Conservation (phyloP, 2,888 invertebrate species). For the Lordiphosa andalusiaca region DNA sequence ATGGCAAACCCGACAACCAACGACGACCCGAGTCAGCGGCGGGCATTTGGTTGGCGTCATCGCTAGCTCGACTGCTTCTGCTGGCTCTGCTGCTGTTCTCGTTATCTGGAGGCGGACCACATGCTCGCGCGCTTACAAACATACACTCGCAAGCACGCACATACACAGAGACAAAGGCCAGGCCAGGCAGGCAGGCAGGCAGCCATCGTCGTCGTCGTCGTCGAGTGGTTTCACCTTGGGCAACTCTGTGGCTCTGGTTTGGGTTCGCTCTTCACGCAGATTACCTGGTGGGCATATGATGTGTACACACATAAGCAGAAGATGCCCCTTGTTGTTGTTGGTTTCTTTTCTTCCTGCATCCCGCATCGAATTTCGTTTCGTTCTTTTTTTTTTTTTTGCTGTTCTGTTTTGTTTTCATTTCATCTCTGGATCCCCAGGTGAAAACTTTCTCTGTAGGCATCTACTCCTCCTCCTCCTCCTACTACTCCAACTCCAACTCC, state of each 20-base stretch:
- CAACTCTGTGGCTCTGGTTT: conserved; percentile 17
- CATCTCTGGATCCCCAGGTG: conserved; percentile 17
- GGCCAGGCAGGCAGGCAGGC: conserved; percentile 18
- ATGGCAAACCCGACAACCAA: conserved; percentile 18
- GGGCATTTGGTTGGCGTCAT: conserved; percentile 65
- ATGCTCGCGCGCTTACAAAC: conserved; percentile 33
- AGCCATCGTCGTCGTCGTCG: conserved; percentile 2
- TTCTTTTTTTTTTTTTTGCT: conserved; percentile 21
- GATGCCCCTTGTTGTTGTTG: not conserved
- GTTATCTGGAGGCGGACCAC: conserved; percentile 75
- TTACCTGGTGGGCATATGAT: conserved; percentile 28
- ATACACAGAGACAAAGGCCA: conserved; percentile 30
- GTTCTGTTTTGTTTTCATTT: not conserved
- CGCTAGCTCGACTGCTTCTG: conserved; percentile 52
- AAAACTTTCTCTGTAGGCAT: conserved; percentile 27
- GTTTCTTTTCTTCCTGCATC: conserved; percentile 36
- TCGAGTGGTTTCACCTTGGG: conserved; percentile 54
- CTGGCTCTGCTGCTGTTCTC: conserved; percentile 36
- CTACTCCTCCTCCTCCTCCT: not conserved
- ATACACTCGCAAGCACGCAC: conserved; percentile 25
- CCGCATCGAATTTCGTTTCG: conserved; percentile 67
- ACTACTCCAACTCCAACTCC: not conserved
- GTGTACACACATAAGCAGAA: conserved; percentile 1
- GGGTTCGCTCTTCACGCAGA: conserved; percentile 34
- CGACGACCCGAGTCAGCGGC: conserved; percentile 14